phyloP scores from a whole-genome alignment of 2,113 vertebrate genomes.

The Podiceps cristatus region DNA sequence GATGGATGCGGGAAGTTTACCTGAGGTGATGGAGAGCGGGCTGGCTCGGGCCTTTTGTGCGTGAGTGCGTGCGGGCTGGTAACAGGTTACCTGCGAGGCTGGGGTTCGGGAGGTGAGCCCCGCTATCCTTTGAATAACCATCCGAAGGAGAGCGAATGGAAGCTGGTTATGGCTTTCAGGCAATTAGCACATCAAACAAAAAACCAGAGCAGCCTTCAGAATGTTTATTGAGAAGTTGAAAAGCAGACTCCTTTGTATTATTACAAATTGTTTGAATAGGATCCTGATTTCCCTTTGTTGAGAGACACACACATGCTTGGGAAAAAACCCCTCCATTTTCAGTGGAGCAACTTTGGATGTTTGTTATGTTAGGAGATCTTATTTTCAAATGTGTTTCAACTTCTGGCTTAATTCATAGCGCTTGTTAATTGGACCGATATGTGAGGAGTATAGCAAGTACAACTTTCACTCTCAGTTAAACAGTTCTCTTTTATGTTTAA shows the following conservation, averaged over 20 bases:
- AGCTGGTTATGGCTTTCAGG: conserved; percentile 12
- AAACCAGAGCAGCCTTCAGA: conserved; percentile 19
- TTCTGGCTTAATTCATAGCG: conserved; percentile 48
- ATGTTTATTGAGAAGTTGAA: conserved; percentile 51
- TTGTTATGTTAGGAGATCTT: not conserved
- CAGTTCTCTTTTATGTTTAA: conserved; percentile 50
- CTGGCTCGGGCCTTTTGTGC: conserved; percentile 33
- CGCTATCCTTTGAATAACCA: not conserved
- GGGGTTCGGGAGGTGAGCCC: not conserved
- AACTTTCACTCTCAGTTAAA: conserved; percentile 55
- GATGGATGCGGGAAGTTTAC: conserved; percentile 15
- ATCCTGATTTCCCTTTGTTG: conserved; percentile 66
- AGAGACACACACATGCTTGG: conserved; percentile 18
- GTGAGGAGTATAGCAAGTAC: conserved; percentile 35
- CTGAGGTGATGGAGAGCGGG: not conserved
- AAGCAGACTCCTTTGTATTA: conserved; percentile 52
- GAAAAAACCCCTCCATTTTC: not conserved
- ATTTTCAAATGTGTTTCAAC: conserved; percentile 57
- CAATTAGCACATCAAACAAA: conserved; percentile 64
- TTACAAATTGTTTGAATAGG: conserved; percentile 61
- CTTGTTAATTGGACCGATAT: conserved; percentile 47
- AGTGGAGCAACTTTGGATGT: not conserved
- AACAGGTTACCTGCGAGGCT: not conserved
- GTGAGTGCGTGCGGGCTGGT: not conserved
- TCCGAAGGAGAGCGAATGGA: not conserved